Conservation (phyloP, 2,888 invertebrate species). For the Esperia sulphurella region DNA sequence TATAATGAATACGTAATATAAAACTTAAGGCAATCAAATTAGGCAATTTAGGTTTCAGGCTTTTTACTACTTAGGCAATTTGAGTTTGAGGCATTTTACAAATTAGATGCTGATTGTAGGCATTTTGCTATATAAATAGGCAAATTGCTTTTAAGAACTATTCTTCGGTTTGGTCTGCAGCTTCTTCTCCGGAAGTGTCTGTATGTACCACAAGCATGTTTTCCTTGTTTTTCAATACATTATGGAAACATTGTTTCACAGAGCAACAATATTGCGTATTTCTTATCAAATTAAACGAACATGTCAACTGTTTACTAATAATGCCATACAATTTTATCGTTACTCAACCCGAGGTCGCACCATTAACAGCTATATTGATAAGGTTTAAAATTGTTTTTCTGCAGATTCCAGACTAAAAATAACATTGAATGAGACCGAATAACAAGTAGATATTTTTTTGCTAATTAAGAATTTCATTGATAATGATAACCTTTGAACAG, state of each 20-base stretch:
- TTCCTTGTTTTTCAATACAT: neutral
- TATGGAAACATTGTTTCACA: neutral
- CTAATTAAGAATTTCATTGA: conserved; percentile 5
- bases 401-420: neutral
- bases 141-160: too few species aligned
- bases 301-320: neutral
- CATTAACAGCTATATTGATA: neutral
- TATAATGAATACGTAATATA: too few species aligned
- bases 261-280: neutral
- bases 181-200: too few species aligned
- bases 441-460: conserved; percentile 5
- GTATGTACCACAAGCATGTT: too few species aligned
- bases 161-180: too few species aligned
- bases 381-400: neutral
- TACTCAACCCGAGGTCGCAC: neutral
- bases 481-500: neutral
- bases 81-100: too few species aligned
- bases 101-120: too few species aligned
- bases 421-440: neutral
- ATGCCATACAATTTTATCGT: neutral
- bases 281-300: neutral
- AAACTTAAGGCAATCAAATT: too few species aligned
- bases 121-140: too few species aligned
- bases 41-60: too few species aligned
- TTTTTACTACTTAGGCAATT: too few species aligned